Conservation (phyloP, 2,888 invertebrate species). For the Dolichomitus sp. region DNA sequence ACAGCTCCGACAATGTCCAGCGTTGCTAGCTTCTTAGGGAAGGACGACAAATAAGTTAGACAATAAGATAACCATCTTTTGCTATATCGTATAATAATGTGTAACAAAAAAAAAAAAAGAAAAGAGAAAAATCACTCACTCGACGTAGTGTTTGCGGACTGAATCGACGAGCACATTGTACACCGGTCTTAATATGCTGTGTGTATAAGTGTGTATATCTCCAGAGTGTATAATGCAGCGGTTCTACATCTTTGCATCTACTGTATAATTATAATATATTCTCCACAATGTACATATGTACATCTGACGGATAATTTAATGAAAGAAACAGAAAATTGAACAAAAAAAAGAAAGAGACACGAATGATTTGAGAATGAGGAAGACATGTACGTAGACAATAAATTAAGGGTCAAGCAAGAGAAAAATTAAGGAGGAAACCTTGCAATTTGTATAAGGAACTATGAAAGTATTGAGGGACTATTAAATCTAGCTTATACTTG, state of each 20-base stretch:
- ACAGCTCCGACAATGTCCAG: conserved; percentile 76
- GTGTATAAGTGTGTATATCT: conserved; percentile 40
- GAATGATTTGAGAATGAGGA: conserved; percentile 27
- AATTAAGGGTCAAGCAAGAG: conserved; percentile 50
- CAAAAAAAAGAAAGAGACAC: not conserved
- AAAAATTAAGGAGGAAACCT: conserved; percentile 26
- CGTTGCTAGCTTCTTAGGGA: conserved; percentile 77
- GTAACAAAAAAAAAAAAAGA: conserved; percentile 54
- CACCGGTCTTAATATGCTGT: conserved; percentile 34
- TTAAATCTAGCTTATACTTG: conserved; percentile 51
- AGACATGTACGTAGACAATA: conserved; percentile 53
- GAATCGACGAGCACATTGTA: conserved; percentile 28
- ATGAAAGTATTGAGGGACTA: conserved; percentile 59
- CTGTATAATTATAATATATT: conserved; percentile 43
- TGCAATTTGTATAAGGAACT: conserved; percentile 47
- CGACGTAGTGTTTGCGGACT: conserved; percentile 57
- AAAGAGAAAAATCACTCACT: conserved; percentile 51
- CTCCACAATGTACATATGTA: conserved; percentile 66
- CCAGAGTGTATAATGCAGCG: conserved; percentile 55
- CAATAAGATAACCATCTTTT: conserved; percentile 71
- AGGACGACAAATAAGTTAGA: conserved; percentile 62
- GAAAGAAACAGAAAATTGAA: conserved; percentile 27
- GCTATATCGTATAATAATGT: conserved; percentile 73
- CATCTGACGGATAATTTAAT: conserved; percentile 52
- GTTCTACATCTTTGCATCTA: conserved; percentile 60